Evolutionary conservation across 2,113 vertebrate genomes (phyloP).

Genomic region (Ovibos moschatus): DNA sequence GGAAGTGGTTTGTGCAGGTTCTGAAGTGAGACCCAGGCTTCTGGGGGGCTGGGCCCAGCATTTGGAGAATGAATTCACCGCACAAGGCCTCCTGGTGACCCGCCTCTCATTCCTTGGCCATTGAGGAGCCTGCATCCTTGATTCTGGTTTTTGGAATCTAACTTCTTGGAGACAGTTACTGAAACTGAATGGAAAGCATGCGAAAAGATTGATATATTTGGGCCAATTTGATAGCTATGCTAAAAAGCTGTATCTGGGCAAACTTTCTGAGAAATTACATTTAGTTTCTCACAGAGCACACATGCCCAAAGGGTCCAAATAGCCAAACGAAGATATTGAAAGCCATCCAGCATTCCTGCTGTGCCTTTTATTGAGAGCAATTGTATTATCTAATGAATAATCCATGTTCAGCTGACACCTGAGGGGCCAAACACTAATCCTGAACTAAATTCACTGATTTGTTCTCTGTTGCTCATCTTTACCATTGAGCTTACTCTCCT

Average conservation of each 20-base stretch:
- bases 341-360: slow-evolving; percentile 7
- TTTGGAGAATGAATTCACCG: neutral
- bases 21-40: neutral
- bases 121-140: neutral
- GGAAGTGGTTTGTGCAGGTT: neutral
- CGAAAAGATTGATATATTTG: neutral
- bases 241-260: neutral
- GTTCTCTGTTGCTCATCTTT: slow-evolving; percentile 32
- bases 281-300: slow-evolving; percentile 18
- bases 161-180: neutral
- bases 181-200: slow-evolving; percentile 6
- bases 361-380: slow-evolving; percentile 56
- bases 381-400: slow-evolving; percentile 64
- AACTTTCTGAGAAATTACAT: slow-evolving; percentile 22
- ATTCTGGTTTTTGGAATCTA: slow-evolving; percentile 1
- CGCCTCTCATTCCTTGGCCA: neutral
- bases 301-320: neutral
- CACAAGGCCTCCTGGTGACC: neutral
- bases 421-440: slow-evolving; percentile 59
- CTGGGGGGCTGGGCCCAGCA: fast-evolving
- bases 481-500: neutral
- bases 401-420: slow-evolving; percentile 56
- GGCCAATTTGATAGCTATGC: neutral
- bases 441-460: slow-evolving; percentile 63
- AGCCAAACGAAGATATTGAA: slow-evolving; percentile 30